Evolutionary conservation across 2,797 vertebrate genomes (phyloP), one percentile per base, ranked within the genome.

Genomic region (Menidia menidia): DNA sequence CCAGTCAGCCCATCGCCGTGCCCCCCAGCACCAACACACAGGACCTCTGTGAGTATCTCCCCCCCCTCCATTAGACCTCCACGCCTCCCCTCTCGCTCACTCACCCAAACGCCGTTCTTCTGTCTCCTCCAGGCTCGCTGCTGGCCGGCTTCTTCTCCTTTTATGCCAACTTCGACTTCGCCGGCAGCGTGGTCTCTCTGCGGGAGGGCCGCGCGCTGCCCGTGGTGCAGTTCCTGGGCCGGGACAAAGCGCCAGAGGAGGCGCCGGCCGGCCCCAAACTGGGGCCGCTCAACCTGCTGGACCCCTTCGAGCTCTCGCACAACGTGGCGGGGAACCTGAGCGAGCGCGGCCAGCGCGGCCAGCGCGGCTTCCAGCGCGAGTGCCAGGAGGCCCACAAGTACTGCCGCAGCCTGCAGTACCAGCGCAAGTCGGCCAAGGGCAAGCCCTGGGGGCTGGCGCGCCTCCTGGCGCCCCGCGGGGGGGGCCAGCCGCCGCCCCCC

Each of bases 231-330:
- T 94, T 92, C 64, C 89, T 94, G 42, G 47, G 69, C 63, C 71
- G 72, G 60, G 44, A 64, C 19, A 72, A 72, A 55, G 64, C 60
- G 73, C 13, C 51, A 3, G 68, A 82, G 30, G 78, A 81, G 55
- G 86, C 73, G 0, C 7, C 72, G 19, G n/a, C 55, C 54, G 14
- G 52, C 2, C 92, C 90, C 18, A 93, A 79, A 67, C 65, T 96
- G 4, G 95, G 95, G 0, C 91, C 95, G 12, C 58, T 98, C 50
- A 98, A 95, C 71, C 86, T 99, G 30, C 91, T 97, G 77, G 97
- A 98, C 75, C 97, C 97, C 0, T 98, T 99, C 18, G 97, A 98
- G 79, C 89, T 96, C 18, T 94, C 90, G 73, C 97, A 99, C 90
- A 99, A 99, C 0, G 96, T 98, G 3, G 94, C 96, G 0, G 96